phyloP scores from a whole-genome alignment of 2,797 vertebrate genomes.

The Sphaeramia orbicularis region DNA sequence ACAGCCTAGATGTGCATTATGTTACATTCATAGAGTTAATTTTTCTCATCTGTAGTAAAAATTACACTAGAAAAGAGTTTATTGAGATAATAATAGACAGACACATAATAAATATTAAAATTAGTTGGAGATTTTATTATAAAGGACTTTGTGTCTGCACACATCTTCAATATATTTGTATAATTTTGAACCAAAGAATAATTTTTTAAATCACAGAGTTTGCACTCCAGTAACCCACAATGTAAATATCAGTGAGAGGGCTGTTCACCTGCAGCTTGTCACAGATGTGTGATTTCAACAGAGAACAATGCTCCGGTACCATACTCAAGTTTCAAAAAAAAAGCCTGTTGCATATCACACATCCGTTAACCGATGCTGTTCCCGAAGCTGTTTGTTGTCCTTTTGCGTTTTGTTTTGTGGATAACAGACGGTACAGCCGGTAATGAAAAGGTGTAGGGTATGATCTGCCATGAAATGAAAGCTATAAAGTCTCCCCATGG shows the following conservation, averaged over 20 bases:
- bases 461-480: constrained; percentile 38
- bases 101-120: constrained; percentile 41
- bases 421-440: constrained; percentile 28
- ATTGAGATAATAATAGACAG: constrained; percentile 41
- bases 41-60: constrained; percentile 29
- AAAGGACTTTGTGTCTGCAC: constrained; percentile 34
- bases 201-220: constrained; percentile 58
- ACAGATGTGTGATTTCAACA: constrained; percentile 32
- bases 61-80: constrained; percentile 49
- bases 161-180: constrained; percentile 65
- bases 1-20: constrained; percentile 36
- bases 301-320: constrained; percentile 23
- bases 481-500: constrained; percentile 11
- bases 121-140: constrained; percentile 61
- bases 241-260: constrained; percentile 66
- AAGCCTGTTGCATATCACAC: constrained; percentile 29
- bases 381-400: constrained; percentile 20
- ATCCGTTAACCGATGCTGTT: constrained; percentile 21
- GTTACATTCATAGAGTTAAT: constrained; percentile 50
- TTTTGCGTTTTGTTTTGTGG: constrained; percentile 13
- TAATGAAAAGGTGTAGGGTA: constrained; percentile 38
- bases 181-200: constrained; percentile 81
- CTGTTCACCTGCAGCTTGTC: constrained; percentile 32
- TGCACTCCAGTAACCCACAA: constrained; percentile 61
- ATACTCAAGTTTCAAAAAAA: constrained; percentile 28